Evolutionary conservation across 2,888 invertebrate genomes (phyloP).

Genomic region (Villa cingulata): DNA sequence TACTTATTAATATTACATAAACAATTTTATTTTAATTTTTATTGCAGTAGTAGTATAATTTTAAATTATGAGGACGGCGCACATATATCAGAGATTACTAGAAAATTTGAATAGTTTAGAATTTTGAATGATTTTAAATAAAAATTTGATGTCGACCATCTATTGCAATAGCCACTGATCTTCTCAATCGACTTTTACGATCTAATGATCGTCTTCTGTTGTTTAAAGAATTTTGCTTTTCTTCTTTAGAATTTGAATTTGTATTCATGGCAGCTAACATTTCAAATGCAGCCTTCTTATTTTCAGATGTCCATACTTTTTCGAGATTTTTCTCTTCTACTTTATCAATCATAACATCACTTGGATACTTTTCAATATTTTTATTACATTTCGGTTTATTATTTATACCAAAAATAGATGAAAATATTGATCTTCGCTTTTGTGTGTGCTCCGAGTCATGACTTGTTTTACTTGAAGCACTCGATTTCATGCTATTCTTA

Average conservation of each 20-base stretch:
- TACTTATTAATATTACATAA: too few species aligned
- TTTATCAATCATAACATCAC: conserved; percentile 6
- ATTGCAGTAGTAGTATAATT: too few species aligned
- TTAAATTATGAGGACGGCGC: too few species aligned
- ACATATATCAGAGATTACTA: too few species aligned
- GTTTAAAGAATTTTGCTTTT: neutral
- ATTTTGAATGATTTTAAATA: too few species aligned
- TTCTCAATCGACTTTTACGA: neutral
- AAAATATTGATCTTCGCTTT: conserved; percentile 27
- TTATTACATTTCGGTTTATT: neutral
- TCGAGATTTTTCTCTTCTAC: conserved; percentile 19
- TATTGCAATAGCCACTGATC: neutral
- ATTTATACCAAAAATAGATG: conserved; percentile 24
- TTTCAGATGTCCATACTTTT: conserved; percentile 29
- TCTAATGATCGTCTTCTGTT: neutral
- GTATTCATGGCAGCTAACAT: conserved; percentile 33
- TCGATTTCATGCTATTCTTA: conserved; percentile 26
- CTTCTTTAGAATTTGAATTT: conserved; percentile 11
- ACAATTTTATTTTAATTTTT: too few species aligned
- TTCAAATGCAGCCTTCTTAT: conserved; percentile 33
- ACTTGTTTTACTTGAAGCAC: conserved; percentile 25
- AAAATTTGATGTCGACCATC: too few species aligned
- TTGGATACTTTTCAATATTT: neutral
- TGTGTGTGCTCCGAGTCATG: conserved; percentile 23
- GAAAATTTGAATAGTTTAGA: too few species aligned